phyloP scores from a whole-genome alignment of 2,113 vertebrate genomes.

The Zosterops hypoxanthus region DNA sequence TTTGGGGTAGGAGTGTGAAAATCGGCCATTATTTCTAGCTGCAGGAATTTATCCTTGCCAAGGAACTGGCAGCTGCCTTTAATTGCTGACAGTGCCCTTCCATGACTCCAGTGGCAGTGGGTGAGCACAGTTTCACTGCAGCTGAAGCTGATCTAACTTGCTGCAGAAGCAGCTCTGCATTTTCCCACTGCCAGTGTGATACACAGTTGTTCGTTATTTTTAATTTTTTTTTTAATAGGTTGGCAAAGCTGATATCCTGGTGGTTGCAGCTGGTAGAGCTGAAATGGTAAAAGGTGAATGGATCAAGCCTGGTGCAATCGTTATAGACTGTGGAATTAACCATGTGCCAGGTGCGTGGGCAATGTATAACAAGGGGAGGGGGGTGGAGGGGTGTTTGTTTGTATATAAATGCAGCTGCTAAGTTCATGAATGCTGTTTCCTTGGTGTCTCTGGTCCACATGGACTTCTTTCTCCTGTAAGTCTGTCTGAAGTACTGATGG shows the following conservation, averaged over 20 bases:
- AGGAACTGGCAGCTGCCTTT: not conserved
- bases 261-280: constrained; percentile 91
- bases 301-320: constrained; percentile 94
- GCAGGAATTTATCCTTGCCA: not conserved
- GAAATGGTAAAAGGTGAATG: constrained; percentile 97
- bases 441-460: not conserved
- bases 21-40: constrained; percentile 6
- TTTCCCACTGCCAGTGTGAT: not conserved
- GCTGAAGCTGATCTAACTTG: not conserved
- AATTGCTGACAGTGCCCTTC: not conserved
- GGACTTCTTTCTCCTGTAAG: not conserved
- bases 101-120: not conserved
- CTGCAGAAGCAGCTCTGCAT: not conserved
- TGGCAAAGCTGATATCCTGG: constrained; percentile 91
- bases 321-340: constrained; percentile 99
- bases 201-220: not conserved
- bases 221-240: constrained; percentile 59
- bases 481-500: not conserved
- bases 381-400: not conserved
- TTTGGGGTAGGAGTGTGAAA: constrained; percentile 23
- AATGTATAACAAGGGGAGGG: not conserved
- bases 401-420: constrained; percentile 26
- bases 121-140: not conserved
- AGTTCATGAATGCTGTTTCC: constrained; percentile 29
- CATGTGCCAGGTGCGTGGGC: constrained; percentile 84